Evolutionary conservation across 2,113 vertebrate genomes (phyloP).

Genomic region (Scomber scombrus): DNA sequence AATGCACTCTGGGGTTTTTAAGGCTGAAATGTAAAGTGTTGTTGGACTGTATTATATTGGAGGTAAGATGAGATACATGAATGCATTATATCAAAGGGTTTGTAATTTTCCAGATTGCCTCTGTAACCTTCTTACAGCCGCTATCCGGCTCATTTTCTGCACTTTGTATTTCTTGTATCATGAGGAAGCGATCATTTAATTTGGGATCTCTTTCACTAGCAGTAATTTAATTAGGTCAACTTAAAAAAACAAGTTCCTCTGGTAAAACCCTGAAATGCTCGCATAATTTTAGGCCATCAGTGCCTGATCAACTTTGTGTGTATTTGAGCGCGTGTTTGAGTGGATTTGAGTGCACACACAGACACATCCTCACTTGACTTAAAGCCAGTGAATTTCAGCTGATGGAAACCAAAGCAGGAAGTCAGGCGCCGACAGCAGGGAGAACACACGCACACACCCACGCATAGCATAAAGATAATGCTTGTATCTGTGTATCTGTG

Average conservation of each 20-base stretch:
- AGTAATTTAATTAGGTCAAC: slow-evolving; percentile 26
- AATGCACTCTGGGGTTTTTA: too few relatives aligned
- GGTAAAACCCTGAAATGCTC: slow-evolving; percentile 33
- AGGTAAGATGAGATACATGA: neutral
- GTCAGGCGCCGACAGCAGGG: slow-evolving; percentile 27
- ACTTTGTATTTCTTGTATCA: slow-evolving; percentile 12
- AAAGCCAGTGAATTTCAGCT: slow-evolving; percentile 49
- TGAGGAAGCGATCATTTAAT: slow-evolving; percentile 44
- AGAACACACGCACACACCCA: slow-evolving; percentile 6
- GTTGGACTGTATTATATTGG: neutral
- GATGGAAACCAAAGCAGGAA: slow-evolving; percentile 65
- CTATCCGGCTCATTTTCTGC: neutral
- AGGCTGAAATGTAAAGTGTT: neutral
- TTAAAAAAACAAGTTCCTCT: neutral
- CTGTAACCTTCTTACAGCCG: slow-evolving; percentile 15
- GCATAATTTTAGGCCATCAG: slow-evolving; percentile 23
- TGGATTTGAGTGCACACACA: neutral
- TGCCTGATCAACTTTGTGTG: slow-evolving; percentile 42
- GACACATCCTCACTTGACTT: slow-evolving; percentile 29
- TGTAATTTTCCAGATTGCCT: neutral
- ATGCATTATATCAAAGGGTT: neutral
- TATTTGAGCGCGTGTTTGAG: neutral
- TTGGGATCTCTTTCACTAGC: neutral
- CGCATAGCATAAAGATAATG: neutral
- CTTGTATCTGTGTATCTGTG: neutral